Conservation (phyloP, 2,113 vertebrate genomes). For the Glaucidium brasilianum region DNA sequence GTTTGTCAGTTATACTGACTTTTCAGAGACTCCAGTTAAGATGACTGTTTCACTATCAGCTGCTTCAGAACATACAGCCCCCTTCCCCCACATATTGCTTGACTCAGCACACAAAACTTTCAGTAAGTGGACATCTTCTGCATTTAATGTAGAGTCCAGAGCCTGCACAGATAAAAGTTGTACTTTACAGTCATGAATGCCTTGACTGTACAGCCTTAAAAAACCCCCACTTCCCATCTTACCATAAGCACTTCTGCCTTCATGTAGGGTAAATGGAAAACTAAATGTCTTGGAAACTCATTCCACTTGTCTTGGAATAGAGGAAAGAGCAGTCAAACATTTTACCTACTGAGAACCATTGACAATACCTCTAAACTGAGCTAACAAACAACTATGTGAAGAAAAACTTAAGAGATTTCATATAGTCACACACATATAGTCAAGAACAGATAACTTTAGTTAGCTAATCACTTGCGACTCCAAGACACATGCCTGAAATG, state of each 20-base stretch:
- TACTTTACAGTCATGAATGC: background rate
- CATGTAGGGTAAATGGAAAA: background rate
- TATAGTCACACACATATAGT: background rate
- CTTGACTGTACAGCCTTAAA: background rate
- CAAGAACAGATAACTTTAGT: background rate
- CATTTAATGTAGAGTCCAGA: background rate
- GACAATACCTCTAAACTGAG: background rate
- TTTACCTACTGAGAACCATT: background rate
- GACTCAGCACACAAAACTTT: background rate
- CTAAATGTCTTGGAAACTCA: background rate
- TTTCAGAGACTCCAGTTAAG: background rate
- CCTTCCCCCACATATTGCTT: background rate
- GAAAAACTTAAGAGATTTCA: background rate
- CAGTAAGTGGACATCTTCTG: background rate
- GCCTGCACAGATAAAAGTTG: background rate
- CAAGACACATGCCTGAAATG: background rate
- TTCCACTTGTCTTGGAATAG: background rate
- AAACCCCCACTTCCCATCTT: background rate
- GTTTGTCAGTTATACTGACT: background rate
- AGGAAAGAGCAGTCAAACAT: background rate
- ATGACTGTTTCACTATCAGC: background rate
- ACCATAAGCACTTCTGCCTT: background rate
- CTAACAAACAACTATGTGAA: background rate
- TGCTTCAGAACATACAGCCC: background rate
- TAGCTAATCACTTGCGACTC: background rate